Percentiles rank a stretch among this genome's conserved stretches.
phyloP scores from a whole-genome alignment of 2,113 vertebrate species.

The Neopipo cinnamomea region DNA sequence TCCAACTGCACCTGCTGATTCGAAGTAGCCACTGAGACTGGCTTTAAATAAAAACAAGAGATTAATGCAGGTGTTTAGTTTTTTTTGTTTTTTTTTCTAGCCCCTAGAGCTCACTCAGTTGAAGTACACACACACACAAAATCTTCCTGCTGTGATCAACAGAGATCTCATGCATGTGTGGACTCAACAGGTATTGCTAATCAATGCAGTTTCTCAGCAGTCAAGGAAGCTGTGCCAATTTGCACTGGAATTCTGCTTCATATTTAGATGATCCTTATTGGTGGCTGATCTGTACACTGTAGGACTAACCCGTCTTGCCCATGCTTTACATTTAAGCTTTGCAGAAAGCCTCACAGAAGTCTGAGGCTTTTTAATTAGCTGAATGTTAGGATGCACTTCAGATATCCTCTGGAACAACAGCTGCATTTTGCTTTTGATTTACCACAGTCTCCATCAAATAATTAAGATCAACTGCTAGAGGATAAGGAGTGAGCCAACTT shows the following conservation, averaged over 20 bases:
- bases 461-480: background rate
- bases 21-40: background rate
- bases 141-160: background rate
- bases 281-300: background rate
- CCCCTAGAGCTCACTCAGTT: background rate
- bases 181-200: slow-evolving; percentile 13
- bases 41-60: background rate
- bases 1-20: background rate
- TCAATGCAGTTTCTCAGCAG: background rate
- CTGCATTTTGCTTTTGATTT: slow-evolving; percentile 1
- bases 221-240: background rate
- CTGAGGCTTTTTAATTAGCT: background rate
- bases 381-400: background rate
- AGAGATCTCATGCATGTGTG: background rate
- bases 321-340: background rate
- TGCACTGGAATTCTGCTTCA: background rate
- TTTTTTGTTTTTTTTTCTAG: too few species aligned
- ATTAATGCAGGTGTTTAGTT: background rate
- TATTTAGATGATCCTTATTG: background rate
- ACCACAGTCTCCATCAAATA: background rate
- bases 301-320: background rate
- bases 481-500: background rate
- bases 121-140: background rate
- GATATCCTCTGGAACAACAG: background rate
- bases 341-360: background rate